Evolutionary conservation across 2,888 invertebrate genomes (phyloP), one percentile per base, ranked within the genome.

Genomic region (Agriopis leucophaearia): DNA sequence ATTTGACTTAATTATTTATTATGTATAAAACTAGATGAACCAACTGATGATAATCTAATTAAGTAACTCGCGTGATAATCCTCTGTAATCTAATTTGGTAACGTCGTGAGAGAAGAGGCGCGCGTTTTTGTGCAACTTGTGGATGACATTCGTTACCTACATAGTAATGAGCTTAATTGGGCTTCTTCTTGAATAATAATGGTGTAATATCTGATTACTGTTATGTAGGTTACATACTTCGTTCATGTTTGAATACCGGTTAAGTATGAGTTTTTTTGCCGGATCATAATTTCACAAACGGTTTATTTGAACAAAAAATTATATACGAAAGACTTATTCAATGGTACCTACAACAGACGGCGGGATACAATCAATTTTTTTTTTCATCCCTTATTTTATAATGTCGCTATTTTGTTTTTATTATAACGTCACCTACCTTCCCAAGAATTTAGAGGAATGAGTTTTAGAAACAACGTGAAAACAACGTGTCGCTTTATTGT

Each of bases 71-170:
- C 36, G 38, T 60, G 59, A 68, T 68, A 54, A 60, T 59, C 54
- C 64, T 48, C 54, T 64, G 64, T 64, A 68, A 68, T 63, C 15
- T 59, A 60, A 68, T 68, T 68, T 64, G 55, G 68, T 64, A 68
- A 68, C n/a, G 55, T 64, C 68, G 68, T 68, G 68, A 9, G 67
- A 63, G 58, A 66, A 57, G 67, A 64, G 65, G 57, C 61, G 47
- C 66, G 40, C 35, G 44, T 62, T 67, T 66, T 66, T 57, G 45
- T 67, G 66, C 15, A 66, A 66, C 44, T 47, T 64, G 48, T 65
- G 60, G 57, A 52, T 62, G 62, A 62, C 66, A 58, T 57, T 47
- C 57, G 52, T 54, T 58, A 48, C 66, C 56, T 52, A 58, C 47
- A 40, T 58, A 47, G 36, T 50, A 51, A 47, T 62, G 51, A 44